Conservation (phyloP, 2,888 invertebrate genomes). For the Meta bourneti region DNA sequence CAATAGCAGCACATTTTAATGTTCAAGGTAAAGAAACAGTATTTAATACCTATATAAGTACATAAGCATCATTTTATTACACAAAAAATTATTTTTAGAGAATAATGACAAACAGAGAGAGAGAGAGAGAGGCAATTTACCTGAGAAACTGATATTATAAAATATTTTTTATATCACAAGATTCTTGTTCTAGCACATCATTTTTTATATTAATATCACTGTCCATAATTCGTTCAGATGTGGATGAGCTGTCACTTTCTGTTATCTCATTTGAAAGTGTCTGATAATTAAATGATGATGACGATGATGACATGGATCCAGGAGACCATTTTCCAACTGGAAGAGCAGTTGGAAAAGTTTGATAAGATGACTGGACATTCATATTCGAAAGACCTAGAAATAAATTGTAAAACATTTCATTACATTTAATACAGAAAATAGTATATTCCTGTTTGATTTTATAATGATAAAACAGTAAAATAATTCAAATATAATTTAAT, state of each 20-base stretch:
- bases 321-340: slow-evolving; percentile 70
- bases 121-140: too few species aligned
- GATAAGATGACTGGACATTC: slow-evolving; percentile 73
- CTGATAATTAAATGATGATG: slow-evolving; percentile 68
- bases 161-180: slow-evolving; percentile 76
- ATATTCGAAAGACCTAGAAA: slow-evolving; percentile 61
- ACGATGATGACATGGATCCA: slow-evolving; percentile 62
- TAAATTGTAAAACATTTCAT: not conserved
- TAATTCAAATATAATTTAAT: not conserved
- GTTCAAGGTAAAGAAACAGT: not conserved
- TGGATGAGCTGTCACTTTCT: slow-evolving; percentile 75
- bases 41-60: not conserved
- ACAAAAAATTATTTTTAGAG: not conserved
- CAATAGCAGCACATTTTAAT: not conserved
- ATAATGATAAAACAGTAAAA: not conserved
- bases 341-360: slow-evolving; percentile 61
- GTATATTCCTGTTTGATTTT: too few species aligned
- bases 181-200: slow-evolving; percentile 69
- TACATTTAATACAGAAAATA: not conserved
- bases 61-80: not conserved
- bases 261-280: slow-evolving; percentile 73
- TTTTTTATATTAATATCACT: slow-evolving; percentile 65
- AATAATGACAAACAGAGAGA: not conserved
- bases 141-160: slow-evolving; percentile 60
- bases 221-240: slow-evolving; percentile 74